Percentiles rank a stretch among this genome's conserved stretches.
Evolutionary conservation across 2,797 vertebrate species (phyloP).

Genomic region (Pampus argenteus): DNA sequence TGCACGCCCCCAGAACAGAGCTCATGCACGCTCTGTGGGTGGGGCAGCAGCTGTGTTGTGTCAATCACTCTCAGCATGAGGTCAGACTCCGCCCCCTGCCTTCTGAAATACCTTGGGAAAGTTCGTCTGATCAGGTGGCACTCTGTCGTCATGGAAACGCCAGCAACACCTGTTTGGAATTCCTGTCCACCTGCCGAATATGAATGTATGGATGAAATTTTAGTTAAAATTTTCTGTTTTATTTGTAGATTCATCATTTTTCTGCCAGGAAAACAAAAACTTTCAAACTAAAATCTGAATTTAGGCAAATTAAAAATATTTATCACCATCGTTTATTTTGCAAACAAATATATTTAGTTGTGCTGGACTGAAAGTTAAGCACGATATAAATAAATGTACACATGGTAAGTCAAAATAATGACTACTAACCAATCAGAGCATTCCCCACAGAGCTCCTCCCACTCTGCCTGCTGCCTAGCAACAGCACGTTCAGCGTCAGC

Average conservation of each 20-base stretch:
- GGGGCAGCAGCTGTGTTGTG: slow-evolving; percentile 79
- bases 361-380: too few species aligned
- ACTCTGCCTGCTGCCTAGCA: slow-evolving; percentile 86
- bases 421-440: slow-evolving; percentile 82
- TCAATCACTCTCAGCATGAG: slow-evolving; percentile 85
- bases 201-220: too few species aligned
- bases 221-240: too few species aligned
- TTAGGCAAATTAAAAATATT: too few species aligned
- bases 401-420: too few species aligned
- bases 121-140: slow-evolving; percentile 72
- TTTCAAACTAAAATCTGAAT: too few species aligned
- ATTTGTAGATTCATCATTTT: too few species aligned
- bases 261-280: too few species aligned
- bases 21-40: slow-evolving; percentile 27
- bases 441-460: slow-evolving; percentile 90
- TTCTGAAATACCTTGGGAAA: slow-evolving; percentile 69
- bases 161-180: slow-evolving; percentile 77
- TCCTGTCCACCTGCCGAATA: slow-evolving; percentile 74
- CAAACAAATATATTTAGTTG: too few species aligned
- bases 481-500: slow-evolving; percentile 82
- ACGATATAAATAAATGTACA: too few species aligned
- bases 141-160: slow-evolving; percentile 70
- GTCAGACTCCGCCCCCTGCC: slow-evolving; percentile 74
- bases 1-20: slow-evolving; percentile 85
- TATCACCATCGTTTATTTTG: too few species aligned